Conservation (phyloP, 2,797 vertebrate genomes). For the Gambusia yucatana region DNA sequence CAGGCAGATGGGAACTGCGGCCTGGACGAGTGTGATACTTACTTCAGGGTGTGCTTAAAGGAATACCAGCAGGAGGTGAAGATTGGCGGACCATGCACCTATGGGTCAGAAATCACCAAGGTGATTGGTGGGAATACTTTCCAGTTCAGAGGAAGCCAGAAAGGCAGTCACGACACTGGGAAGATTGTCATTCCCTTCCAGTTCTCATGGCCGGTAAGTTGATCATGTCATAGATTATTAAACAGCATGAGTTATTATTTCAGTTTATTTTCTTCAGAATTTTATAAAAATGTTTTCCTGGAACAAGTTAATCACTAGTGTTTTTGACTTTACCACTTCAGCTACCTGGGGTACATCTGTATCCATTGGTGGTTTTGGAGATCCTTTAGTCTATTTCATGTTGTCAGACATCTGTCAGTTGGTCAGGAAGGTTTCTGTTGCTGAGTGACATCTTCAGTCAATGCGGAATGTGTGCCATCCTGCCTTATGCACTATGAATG, state of each 20-base stretch:
- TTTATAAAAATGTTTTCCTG: not conserved
- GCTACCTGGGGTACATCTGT: not conserved
- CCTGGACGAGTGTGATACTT: constrained; percentile 92
- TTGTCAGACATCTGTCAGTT: not conserved
- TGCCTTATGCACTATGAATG: not conserved
- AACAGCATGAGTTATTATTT: not conserved
- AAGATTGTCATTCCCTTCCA: constrained; percentile 91
- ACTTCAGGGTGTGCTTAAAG: constrained; percentile 92
- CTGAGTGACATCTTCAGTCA: not conserved
- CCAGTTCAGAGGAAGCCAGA: constrained; percentile 81
- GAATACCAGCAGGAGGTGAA: constrained; percentile 93
- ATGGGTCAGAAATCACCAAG: constrained; percentile 89
- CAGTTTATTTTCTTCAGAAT: not conserved
- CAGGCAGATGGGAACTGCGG: constrained; percentile 78
- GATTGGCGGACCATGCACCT: constrained; percentile 86
- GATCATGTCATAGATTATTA: not conserved
- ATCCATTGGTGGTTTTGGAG: not conserved
- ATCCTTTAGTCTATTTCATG: not conserved
- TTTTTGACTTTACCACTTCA: not conserved
- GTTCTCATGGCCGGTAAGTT: constrained; percentile 95
- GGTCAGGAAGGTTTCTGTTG: not conserved
- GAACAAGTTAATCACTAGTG: not conserved
- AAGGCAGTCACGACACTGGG: constrained; percentile 79
- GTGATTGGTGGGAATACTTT: constrained; percentile 95
- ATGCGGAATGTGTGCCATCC: not conserved